Base-by-base conservation (phyloP, 2,888 invertebrate species). In the Slavum lentiscoides region DNA sequence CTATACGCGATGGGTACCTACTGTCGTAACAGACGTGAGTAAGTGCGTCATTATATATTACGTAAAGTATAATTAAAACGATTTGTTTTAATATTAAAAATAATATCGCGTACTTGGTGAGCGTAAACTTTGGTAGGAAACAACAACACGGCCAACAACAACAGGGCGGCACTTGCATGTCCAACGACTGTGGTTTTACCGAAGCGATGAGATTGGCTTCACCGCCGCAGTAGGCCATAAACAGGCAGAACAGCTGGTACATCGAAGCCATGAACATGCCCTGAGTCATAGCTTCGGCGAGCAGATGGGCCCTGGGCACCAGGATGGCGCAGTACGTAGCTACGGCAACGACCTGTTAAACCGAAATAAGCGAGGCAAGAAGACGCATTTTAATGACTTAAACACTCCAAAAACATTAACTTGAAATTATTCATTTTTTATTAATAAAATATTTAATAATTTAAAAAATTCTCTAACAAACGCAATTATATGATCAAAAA, bases 141-240 rank as follows among this genome's bases (percentile, higher is more conserved):
- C 85, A 86, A 84, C 91, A 91, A 84, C 91, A 91, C 0, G 92
- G 92, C 91, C 91, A 92, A 85, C 92, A 93, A 85, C 93, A 93
- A 85, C 92, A 92, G 1, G 93, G 93, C 43, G 90, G 88, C 11
- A 91, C 91, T 85, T 89, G 88, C 19, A 91, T 88, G 85, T 89
- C 90, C 84, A 92, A 86, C 11, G 88, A 86, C 83, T 89, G 88
- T 2, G 90, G 90, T 84, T 90, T 89, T 1, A 90, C 88, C 82
- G 88, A 88, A 83, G 89, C 88, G 82, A 91, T 87, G 13, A 91
- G 86, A 85, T 90, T 89, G 15, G 90, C 89, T 82, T 88, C 88
- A 0, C 91, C 91, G 0, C 91, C 91, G 83, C 90, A 89, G 84
- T 91, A 91, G 8, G 90, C 90, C 53, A 92, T 88, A 84, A 92